These are phyloP conservation scores for Hyles euphorbiae DNA, from an alignment of 1,140 invertebrate species.

Conservation along the genomic window DNA sequence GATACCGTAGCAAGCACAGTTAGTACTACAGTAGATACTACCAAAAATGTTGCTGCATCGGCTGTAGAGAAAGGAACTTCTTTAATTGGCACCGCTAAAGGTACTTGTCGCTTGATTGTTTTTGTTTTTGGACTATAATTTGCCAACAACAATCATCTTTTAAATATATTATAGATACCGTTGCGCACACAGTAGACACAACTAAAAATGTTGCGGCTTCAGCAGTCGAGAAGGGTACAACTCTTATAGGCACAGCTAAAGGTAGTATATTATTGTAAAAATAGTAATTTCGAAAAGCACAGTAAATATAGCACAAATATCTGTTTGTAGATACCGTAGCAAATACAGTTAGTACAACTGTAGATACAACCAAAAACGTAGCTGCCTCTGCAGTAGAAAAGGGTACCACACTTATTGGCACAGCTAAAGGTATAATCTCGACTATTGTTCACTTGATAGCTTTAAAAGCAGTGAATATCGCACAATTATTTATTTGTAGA, in stretches of 20 bases:
- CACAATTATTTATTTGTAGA: conserved; percentile 11
- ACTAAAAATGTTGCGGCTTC: conserved; percentile 45
- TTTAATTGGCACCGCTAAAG: conserved; percentile 44
- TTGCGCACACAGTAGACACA: conserved; percentile 39
- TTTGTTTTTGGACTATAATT: too few relatives aligned
- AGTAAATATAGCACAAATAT: not conserved
- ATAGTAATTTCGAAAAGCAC: not conserved
- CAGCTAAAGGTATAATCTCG: conserved; percentile 23
- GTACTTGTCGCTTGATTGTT: conserved; percentile 17
- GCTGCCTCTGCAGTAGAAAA: conserved; percentile 15
- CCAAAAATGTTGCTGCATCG: conserved; percentile 32
- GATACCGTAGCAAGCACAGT: conserved; percentile 29
- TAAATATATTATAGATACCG: conserved; percentile 17
- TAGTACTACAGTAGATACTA: conserved; percentile 23
- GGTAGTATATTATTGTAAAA: conserved; percentile 10
- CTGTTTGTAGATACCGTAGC: conserved; percentile 15
- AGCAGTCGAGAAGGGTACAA: conserved; percentile 42
- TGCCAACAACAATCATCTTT: too few relatives aligned
- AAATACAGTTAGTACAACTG: conserved; percentile 9
- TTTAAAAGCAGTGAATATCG: not conserved
- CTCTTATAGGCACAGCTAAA: conserved; percentile 30
- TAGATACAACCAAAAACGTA: conserved; percentile 17
- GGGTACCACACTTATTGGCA: conserved; percentile 13
- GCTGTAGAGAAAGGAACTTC: conserved; percentile 32
- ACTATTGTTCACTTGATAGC: not conserved